Evolutionary conservation across 1,140 invertebrate genomes (phyloP), one percentile per base, ranked within the genome.

Genomic region (Lepidurus couesii): DNA sequence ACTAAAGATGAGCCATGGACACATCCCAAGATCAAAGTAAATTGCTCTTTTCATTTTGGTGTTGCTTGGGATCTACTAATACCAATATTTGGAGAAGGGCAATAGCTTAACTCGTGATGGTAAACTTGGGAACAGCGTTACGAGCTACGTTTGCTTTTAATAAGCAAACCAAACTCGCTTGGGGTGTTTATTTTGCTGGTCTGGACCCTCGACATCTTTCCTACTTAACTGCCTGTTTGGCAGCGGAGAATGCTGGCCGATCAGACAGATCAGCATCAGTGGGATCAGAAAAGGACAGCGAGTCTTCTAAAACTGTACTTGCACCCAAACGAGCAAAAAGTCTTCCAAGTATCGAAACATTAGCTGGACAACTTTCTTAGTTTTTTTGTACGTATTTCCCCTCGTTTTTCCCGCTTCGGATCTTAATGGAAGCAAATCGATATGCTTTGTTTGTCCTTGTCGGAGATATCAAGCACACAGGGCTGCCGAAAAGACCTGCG

Each of bases 111-210:
- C 53, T 65, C 13, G 16, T 65, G 13, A 34, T 34, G 26, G 2
- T 34, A 34, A 34, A 34, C 26, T 34, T 34, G 26, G 26, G 26
- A 13, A 65, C 9, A 65, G 16, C 53, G 53, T 65, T 16, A 7
- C 53, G 53, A 65, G 53, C 8, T 65, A 65, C 53, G 53, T 65
- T 65, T 65, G 53, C 53, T 65, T 65, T 65, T 16, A 16, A 65
- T 65, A 65, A 65, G 21, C 13, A 65, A 65, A 65, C 53, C 53
- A 65, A 65, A 21, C 1, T 65, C 7, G 53, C 53, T 65, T 0
- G 53, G 47, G 53, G 53, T 65, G 53, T 65, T 65, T 65, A 65
- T 65, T 65, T 65, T 65, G 16, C 21, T 65, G 53, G 21, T 65
- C 53, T 21, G 9, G 53, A 65, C 21, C 53, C 16, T 65, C 21